Base-by-base conservation (phyloP, 2,797 vertebrate genomes). In the Lindbergichthys nudifrons region DNA sequence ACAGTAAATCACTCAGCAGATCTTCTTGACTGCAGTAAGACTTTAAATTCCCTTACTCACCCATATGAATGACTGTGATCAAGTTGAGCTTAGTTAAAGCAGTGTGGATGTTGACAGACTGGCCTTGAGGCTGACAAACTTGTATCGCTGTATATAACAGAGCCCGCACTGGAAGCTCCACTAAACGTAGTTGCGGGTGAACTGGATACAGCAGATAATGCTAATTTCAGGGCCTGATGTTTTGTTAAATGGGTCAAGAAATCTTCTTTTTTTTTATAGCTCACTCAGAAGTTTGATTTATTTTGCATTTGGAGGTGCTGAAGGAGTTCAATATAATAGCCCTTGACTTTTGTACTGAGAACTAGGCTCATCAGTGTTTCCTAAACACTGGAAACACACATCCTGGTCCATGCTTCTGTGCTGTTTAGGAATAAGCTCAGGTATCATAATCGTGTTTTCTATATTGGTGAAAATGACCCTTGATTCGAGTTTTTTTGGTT, bases 91-190 rank as follows among this genome's bases (percentile, higher is more conserved):
- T 11, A 32, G 46, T 58, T 32, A 3, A 50, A 43, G 57, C 64
- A 47, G 30, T 26, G 57, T 54, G 64, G 57, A 50, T 42, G 43
- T 26, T 47, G 60, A 72, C 16, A 47, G 48, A n/a, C 21, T 36
- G 26, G 42, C 32, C n/a, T 54, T 0, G 12, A 54, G 64, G 32
- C 48, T 18, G 4, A 50, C 18, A 32, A 16, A 51, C 36, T 18
- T 8, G 2, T 47, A 21, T 36, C 6, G 6, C 30, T 16, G 21
- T 47, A 10, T 30, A 42, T 42, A 51, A 10, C 15, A 60, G 46
- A 30, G 46, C 36, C 56, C 36, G 60, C 12, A 51, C 61, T 64
- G 47, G n/a, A 57, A 39, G 21, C 47, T 48, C 61, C 21, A 19
- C 8, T 43, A 13, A 59, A 23, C 32, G 13, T 5, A 9, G 16